phyloP scores from a whole-genome alignment of 2,113 vertebrate genomes.

The Ceyx melanurus region DNA sequence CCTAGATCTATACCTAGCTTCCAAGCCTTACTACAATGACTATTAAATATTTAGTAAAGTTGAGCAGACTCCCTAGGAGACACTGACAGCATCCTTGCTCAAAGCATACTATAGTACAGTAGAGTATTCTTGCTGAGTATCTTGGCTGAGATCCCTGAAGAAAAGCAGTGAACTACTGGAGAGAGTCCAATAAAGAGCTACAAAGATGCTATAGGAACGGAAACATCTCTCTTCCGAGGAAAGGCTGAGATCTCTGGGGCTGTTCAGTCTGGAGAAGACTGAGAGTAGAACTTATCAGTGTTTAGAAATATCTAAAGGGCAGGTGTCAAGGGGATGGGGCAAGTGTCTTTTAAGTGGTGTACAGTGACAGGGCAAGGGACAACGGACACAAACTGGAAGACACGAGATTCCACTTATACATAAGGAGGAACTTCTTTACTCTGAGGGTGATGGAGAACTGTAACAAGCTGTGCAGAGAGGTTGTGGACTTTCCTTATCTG shows the following conservation, averaged over 20 bases:
- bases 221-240: too few relatives aligned
- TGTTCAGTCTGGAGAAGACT: too few relatives aligned
- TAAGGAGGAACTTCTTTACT: neutral
- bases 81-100: neutral
- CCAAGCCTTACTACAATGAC: neutral
- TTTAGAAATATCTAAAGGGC: too few relatives aligned
- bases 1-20: neutral
- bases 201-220: too few relatives aligned
- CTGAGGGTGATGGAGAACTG: neutral
- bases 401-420: neutral
- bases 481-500: too few relatives aligned
- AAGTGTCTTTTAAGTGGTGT: too few relatives aligned
- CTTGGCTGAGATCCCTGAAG: neutral
- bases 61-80: neutral
- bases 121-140: neutral
- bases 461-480: neutral
- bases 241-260: too few relatives aligned
- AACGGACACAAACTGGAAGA: neutral
- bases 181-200: too few relatives aligned
- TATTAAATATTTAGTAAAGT: constrained; percentile 6
- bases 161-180: neutral
- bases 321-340: too few relatives aligned
- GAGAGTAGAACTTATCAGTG: too few relatives aligned
- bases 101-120: neutral
- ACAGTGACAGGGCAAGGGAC: too few relatives aligned